Conservation (phyloP, 1,140 invertebrate genomes). For the Anastatus disparis region DNA sequence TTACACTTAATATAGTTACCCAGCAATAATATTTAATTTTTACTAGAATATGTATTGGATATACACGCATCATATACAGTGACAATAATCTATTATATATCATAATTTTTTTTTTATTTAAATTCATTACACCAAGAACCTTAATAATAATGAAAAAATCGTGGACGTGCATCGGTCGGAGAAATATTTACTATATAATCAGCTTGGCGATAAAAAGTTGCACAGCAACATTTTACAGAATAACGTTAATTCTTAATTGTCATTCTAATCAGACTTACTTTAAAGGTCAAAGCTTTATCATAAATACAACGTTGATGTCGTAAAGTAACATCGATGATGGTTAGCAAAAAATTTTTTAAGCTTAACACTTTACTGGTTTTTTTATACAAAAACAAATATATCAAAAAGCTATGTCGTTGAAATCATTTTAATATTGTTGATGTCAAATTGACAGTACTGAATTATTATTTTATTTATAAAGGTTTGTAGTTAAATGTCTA, state of each 20-base stretch:
- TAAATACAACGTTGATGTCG: not conserved
- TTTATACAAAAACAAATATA: slow-evolving; percentile 28
- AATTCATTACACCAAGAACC: slow-evolving; percentile 37
- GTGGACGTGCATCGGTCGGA: slow-evolving; percentile 33
- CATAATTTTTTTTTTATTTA: slow-evolving; percentile 33
- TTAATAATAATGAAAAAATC: slow-evolving; percentile 34
- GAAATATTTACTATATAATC: slow-evolving; percentile 44
- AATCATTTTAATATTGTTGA: not conserved
- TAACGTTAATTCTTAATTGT: not conserved
- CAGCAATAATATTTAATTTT: slow-evolving; percentile 38
- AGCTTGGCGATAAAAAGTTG: slow-evolving; percentile 35
- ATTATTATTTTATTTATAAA: too few relatives aligned
- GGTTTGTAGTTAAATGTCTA: too few relatives aligned
- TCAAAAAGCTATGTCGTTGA: not conserved
- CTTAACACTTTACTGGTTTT: not conserved
- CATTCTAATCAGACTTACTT: slow-evolving; percentile 19
- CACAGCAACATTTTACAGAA: slow-evolving; percentile 35
- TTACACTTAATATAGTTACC: slow-evolving; percentile 34
- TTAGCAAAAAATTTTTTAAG: not conserved
- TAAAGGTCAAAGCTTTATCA: not conserved
- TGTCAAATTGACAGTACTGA: not conserved
- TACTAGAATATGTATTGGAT: slow-evolving; percentile 16
- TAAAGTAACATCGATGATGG: not conserved
- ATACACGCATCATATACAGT: slow-evolving; percentile 46
- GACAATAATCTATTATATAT: slow-evolving; percentile 23